Conservation (phyloP, 2,113 vertebrate species). For the Glaucidium brasilianum region DNA sequence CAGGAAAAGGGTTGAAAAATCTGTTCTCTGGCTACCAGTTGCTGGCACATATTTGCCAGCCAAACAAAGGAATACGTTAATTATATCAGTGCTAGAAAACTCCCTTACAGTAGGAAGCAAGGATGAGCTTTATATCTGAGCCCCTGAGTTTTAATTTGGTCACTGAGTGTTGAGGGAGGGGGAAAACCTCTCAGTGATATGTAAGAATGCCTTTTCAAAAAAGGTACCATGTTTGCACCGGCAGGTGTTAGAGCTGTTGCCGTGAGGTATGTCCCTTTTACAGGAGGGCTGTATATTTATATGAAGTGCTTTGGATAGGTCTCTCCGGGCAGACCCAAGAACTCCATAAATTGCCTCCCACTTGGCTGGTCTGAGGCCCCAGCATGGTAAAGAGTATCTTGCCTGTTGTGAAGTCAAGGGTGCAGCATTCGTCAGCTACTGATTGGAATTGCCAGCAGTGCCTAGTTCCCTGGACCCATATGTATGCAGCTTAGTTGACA, state of each 20-base stretch:
- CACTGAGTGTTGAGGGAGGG: accelerated
- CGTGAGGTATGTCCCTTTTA: neutral
- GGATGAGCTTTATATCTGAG: neutral
- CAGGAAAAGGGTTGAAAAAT: neutral
- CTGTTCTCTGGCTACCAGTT: neutral
- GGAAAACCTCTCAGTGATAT: neutral
- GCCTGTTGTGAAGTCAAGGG: neutral
- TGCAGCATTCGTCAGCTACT: neutral
- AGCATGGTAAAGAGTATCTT: neutral
- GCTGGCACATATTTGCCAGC: neutral
- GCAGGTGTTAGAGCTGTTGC: neutral
- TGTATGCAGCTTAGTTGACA: neutral
- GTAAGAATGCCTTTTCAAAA: neutral
- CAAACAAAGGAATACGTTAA: neutral
- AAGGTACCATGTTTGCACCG: accelerated
- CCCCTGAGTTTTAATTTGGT: neutral
- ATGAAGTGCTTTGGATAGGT: neutral
- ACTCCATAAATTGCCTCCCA: neutral
- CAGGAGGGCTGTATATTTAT: neutral
- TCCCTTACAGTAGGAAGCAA: neutral
- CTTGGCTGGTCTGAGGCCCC: neutral
- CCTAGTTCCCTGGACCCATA: neutral
- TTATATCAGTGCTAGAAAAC: neutral
- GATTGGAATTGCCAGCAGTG: neutral
- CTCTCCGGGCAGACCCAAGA: neutral